phyloP scores from a whole-genome alignment of 2,888 invertebrate species.

The Cephonodes hylas region DNA sequence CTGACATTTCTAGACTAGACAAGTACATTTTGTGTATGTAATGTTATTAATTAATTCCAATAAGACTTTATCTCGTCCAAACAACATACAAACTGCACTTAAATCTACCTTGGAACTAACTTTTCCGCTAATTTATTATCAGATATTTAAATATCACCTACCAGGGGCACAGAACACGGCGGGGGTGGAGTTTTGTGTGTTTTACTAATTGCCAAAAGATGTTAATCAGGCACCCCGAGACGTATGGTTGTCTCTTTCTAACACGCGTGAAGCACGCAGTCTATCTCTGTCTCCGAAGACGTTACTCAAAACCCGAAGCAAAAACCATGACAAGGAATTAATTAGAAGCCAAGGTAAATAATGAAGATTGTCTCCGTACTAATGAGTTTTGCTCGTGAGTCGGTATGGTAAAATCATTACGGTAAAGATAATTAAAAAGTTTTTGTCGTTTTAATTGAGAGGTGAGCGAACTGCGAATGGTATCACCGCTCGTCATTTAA shows the following conservation, averaged over 20 bases:
- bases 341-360: constrained; percentile 80
- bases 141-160: constrained; percentile 80
- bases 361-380: constrained; percentile 78
- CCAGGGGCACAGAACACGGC: constrained; percentile 77
- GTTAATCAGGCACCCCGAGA: constrained; percentile 76
- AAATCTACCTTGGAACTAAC: constrained; percentile 75
- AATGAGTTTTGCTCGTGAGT: constrained; percentile 72
- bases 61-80: constrained; percentile 58
- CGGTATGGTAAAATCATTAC: constrained; percentile 64
- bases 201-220: constrained; percentile 84
- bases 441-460: constrained; percentile 52
- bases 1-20: not conserved
- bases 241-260: constrained; percentile 47
- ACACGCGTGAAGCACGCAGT: constrained; percentile 24
- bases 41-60: constrained; percentile 38
- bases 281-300: constrained; percentile 55
- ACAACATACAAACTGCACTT: constrained; percentile 30
- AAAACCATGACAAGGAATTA: constrained; percentile 83
- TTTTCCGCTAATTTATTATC: constrained; percentile 78
- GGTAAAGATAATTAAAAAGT: constrained; percentile 74
- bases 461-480: constrained; percentile 56
- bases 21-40: not conserved
- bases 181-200: constrained; percentile 83
- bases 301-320: constrained; percentile 77
- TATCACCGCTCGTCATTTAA: constrained; percentile 25